Percentiles rank a stretch among this genome's conserved stretches.
phyloP scores from a whole-genome alignment of 2,113 vertebrate species.

The Lepus europaeus region DNA sequence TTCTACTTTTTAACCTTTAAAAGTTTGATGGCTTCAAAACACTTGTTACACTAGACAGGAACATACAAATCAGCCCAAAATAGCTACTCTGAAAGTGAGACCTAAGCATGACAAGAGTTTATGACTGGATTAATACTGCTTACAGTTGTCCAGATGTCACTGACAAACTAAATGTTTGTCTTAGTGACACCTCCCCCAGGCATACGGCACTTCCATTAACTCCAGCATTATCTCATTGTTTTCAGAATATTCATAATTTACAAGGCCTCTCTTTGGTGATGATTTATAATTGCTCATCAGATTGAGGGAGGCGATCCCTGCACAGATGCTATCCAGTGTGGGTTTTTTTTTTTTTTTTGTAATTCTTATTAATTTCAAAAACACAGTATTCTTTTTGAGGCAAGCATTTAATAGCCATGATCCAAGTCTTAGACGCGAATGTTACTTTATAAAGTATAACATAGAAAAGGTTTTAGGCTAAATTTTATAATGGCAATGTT shows the following conservation, averaged over 20 bases:
- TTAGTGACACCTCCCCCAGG: conserved; percentile 74
- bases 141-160: conserved; percentile 68
- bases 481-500: conserved; percentile 32
- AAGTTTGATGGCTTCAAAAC: conserved; percentile 45
- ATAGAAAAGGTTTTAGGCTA: conserved; percentile 28
- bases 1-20: conserved; percentile 39
- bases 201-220: conserved; percentile 76
- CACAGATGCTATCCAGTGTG: conserved; percentile 58
- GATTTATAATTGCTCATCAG: conserved; percentile 75
- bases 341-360: not conserved
- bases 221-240: conserved; percentile 72
- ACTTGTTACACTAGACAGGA: conserved; percentile 20
- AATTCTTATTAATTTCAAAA: conserved; percentile 70
- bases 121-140: conserved; percentile 78
- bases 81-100: conserved; percentile 66
- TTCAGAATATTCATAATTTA: conserved; percentile 82
- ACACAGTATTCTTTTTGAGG: conserved; percentile 66
- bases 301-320: conserved; percentile 53
- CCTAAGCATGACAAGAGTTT: conserved; percentile 73
- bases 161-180: conserved; percentile 78
- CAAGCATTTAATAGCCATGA: conserved; percentile 44
- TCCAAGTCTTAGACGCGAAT: conserved; percentile 54
- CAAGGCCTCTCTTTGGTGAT: conserved; percentile 69
- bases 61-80: conserved; percentile 66
- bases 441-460: conserved; percentile 41